phyloP scores from a whole-genome alignment of 2,888 invertebrate species.

The Omphaloscelis lunosa region DNA sequence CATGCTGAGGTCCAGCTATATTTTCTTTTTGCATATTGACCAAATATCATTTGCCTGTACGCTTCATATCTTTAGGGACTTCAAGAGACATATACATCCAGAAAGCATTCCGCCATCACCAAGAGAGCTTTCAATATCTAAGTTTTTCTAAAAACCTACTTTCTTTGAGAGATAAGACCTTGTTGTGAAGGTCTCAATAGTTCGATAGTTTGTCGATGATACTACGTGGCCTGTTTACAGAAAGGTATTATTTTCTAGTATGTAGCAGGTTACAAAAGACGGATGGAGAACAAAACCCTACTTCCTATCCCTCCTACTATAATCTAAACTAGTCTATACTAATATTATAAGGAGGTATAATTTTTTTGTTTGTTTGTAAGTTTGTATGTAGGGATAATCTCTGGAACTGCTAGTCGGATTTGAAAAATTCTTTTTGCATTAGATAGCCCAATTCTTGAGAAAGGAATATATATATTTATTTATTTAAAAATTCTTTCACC shows the following conservation, averaged over 20 bases:
- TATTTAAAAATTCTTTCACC: no score
- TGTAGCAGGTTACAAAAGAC: not conserved
- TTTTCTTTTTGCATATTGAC: not conserved
- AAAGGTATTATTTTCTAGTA: not conserved
- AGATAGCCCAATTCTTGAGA: no score
- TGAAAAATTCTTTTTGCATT: no score
- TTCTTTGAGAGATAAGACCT: conserved; percentile 4
- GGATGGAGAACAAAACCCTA: not conserved
- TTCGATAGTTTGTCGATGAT: conserved; percentile 18
- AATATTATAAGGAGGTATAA: no score
- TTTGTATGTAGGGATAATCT: no score
- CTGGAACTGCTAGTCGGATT: no score
- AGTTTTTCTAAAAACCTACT: conserved; percentile 26
- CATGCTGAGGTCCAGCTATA: not conserved
- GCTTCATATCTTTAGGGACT: not conserved
- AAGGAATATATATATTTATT: no score
- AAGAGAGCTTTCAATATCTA: conserved; percentile 2
- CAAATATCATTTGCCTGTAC: not conserved
- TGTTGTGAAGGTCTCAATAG: conserved; percentile 10
- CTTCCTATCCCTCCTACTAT: no score
- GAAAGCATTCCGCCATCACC: conserved; percentile 10
- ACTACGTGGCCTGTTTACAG: conserved; percentile 26
- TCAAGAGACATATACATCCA: no score
- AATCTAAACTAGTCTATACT: no score
- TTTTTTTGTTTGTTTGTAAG: no score